phyloP scores from a whole-genome alignment of 2,888 invertebrate genomes.

The Clivina fossor region DNA sequence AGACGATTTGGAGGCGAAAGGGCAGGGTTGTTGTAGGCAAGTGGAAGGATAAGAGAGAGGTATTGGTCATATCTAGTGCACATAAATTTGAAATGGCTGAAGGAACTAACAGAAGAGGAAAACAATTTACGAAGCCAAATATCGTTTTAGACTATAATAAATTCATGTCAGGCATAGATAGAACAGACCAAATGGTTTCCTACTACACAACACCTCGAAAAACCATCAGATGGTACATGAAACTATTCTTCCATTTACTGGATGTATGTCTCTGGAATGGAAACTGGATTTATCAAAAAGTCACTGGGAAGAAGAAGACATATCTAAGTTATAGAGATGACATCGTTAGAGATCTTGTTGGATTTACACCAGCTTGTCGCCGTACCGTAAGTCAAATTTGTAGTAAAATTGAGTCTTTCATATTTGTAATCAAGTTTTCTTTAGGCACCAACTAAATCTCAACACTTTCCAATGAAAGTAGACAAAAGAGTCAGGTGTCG shows the following conservation, averaged over 20 bases:
- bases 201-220: constrained; percentile 28
- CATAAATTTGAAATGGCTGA: constrained; percentile 38
- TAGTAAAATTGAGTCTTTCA: too few species aligned
- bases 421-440: background rate
- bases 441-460: background rate
- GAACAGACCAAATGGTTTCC: constrained; percentile 27
- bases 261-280: constrained; percentile 6
- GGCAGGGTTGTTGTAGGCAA: constrained; percentile 41
- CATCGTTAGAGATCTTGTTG: too few species aligned
- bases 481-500: background rate
- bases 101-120: constrained; percentile 36
- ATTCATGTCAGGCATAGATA: constrained; percentile 30
- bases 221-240: constrained; percentile 29
- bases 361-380: too few species aligned
- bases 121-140: constrained; percentile 11
- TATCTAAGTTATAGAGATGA: background rate
- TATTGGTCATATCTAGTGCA: constrained; percentile 42
- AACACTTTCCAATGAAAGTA: background rate
- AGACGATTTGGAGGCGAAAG: constrained; percentile 36
- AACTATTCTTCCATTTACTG: constrained; percentile 12
- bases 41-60: constrained; percentile 43
- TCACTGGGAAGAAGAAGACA: constrained; percentile 3
- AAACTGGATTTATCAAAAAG: constrained; percentile 10
- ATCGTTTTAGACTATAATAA: constrained; percentile 29
- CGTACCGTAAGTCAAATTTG: too few species aligned